These are phyloP conservation scores for Meghimatium bilineatum DNA, from an alignment of 2,888 invertebrate species.

Conservation along the genomic window DNA sequence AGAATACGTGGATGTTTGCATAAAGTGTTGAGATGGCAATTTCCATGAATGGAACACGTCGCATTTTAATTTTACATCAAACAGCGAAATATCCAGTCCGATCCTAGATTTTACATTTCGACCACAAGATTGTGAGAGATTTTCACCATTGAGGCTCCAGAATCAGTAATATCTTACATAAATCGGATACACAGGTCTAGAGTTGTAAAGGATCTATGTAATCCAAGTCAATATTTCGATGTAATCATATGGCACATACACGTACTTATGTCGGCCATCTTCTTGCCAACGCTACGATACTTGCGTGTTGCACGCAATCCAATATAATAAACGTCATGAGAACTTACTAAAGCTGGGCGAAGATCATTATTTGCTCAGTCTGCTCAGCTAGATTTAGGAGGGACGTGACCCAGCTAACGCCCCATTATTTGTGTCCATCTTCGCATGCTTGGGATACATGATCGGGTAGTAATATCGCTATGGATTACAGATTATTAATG, in stretches of 20 bases:
- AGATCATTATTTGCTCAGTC: constrained; percentile 15
- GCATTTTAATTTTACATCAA: too few species aligned
- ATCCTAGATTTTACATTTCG: too few species aligned
- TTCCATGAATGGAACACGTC: too few species aligned
- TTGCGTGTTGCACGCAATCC: constrained; percentile 7
- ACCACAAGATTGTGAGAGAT: too few species aligned
- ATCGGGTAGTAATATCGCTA: too few species aligned
- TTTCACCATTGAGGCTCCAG: too few species aligned
- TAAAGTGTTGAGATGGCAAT: too few species aligned
- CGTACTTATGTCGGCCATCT: neutral
- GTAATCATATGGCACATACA: neutral
- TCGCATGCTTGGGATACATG: neutral
- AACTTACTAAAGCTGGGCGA: neutral
- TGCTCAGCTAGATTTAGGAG: neutral
- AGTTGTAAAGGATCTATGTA: neutral
- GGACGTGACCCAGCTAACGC: neutral
- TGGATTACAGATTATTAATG: neutral
- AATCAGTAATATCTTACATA: too few species aligned
- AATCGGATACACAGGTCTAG: neutral
- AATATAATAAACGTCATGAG: neutral
- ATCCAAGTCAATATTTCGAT: neutral
- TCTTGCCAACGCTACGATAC: neutral
- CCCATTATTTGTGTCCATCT: neutral
- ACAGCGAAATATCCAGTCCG: too few species aligned
- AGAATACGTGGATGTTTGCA: too few species aligned